Evolutionary conservation across 2,797 vertebrate genomes (phyloP).

Genomic region (Aselliscus stoliczkanus): DNA sequence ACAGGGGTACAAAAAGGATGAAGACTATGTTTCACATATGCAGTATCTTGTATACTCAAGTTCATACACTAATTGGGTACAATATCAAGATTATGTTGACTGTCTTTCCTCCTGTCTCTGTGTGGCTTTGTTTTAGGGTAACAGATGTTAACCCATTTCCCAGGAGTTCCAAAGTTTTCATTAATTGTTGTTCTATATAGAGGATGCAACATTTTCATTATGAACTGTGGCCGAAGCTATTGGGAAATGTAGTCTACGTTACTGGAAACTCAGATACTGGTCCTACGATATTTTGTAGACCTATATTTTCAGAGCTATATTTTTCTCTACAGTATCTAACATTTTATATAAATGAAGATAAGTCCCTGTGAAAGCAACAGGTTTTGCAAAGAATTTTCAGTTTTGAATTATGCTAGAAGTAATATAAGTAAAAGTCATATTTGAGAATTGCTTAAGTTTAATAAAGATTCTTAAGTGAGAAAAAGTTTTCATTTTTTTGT

Average conservation of each 20-base stretch:
- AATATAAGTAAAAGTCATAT: neutral
- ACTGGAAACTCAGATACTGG: neutral
- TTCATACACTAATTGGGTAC: neutral
- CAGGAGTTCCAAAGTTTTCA: neutral
- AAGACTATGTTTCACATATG: neutral
- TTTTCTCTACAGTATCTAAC: constrained; percentile 4
- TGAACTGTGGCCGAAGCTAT: neutral
- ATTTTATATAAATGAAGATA: neutral
- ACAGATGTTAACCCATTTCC: neutral
- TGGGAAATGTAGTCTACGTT: neutral
- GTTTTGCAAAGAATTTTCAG: constrained; percentile 34
- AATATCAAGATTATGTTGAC: neutral
- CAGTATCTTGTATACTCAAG: neutral
- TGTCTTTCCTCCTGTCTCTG: neutral
- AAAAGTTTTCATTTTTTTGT: neutral
- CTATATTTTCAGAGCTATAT: neutral
- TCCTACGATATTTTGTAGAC: neutral
- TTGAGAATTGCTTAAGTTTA: neutral
- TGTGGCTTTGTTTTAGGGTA: neutral
- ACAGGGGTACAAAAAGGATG: neutral
- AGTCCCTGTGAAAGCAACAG: neutral
- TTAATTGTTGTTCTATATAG: neutral
- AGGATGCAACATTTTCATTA: neutral
- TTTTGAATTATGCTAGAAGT: neutral
- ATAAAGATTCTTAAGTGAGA: neutral